Base-by-base conservation (phyloP, 2,797 vertebrate genomes). In the Pteropus rufus region DNA sequence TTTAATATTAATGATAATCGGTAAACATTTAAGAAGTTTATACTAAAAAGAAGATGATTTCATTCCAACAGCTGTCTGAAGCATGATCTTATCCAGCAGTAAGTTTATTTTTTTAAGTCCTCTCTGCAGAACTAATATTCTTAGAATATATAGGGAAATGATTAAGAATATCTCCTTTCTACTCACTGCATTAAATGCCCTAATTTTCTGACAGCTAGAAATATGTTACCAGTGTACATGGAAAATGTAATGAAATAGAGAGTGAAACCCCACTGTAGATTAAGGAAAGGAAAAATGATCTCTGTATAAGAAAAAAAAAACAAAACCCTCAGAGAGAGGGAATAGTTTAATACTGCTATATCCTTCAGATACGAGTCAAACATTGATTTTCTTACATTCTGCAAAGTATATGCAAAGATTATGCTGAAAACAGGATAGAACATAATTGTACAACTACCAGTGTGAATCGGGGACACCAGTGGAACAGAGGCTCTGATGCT, bases 391-490 rank as follows among this genome's bases (percentile, higher is more conserved):
- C 89, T 87, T 96, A 15, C 64, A 96, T 97, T 97, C 92, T 97
- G 79, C 93, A 96, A 46, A 97, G 79, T 96, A 97, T 95, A 97
- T 96, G 77, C 54, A 98, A 98, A 98, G 95, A 98, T 98, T 98
- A 97, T 97, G 95, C 94, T 96, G 96, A 97, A 98, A 98, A 97
- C 93, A 96, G 60, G 75, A 96, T 87, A 97, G 96, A 98, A 93
- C 95, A 91, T 96, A 96, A 97, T 94, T 97, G 95, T 96, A 97
- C 83, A 73, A 96, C 90, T 97, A 96, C 94, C 97, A 98, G 31
- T 44, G 18, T 83, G 95, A 98, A 97, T 16, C 69, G 95, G 98
- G 88, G 93, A 96, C 72, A 98, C 79, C 39, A 96, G 49, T 92
- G n/a, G 96, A 98, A 96, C 81, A 89, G 46, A 89, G 69, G n/a